Evolutionary conservation across 2,888 invertebrate genomes (phyloP).

Genomic region (Protodeltote pygarga): DNA sequence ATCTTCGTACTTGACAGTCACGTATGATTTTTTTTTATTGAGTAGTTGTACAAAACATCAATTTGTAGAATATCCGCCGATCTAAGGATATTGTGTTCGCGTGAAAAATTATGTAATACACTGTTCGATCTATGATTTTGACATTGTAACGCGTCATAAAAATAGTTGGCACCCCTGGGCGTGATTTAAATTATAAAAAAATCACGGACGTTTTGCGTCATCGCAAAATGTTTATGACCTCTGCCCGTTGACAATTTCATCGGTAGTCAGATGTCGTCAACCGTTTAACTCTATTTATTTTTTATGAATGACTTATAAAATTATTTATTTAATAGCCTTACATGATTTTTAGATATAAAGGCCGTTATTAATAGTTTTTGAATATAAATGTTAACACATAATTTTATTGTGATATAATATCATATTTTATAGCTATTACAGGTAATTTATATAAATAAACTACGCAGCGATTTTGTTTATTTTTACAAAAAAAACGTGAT

Average conservation of each 20-base stretch:
- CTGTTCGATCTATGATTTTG: slow-evolving; percentile 63
- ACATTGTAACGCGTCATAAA: slow-evolving; percentile 66
- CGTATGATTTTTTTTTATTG: slow-evolving; percentile 40
- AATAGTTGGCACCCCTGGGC: slow-evolving; percentile 69
- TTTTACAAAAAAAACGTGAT: background rate
- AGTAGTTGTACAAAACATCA: slow-evolving; percentile 36
- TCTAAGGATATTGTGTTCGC: slow-evolving; percentile 18
- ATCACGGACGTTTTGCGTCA: slow-evolving; percentile 39
- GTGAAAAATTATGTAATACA: slow-evolving; percentile 47
- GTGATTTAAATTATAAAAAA: slow-evolving; percentile 32
- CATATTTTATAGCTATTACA: slow-evolving; percentile 8
- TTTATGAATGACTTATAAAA: slow-evolving; percentile 35
- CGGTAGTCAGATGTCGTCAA: slow-evolving; percentile 44
- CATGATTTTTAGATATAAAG: slow-evolving; percentile 33
- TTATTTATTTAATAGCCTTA: slow-evolving; percentile 42
- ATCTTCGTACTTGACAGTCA: slow-evolving; percentile 42
- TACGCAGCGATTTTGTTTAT: background rate
- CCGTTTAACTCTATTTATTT: slow-evolving; percentile 42
- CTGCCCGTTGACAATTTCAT: slow-evolving; percentile 50
- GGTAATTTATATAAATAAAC: slow-evolving; percentile 5
- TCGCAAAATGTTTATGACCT: slow-evolving; percentile 47
- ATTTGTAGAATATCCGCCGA: slow-evolving; percentile 27
- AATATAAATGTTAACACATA: slow-evolving; percentile 16
- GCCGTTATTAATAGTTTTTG: slow-evolving; percentile 23
- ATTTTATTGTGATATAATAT: slow-evolving; percentile 7